phyloP scores from a whole-genome alignment of 2,797 vertebrate species.

The Poecilia wingei region DNA sequence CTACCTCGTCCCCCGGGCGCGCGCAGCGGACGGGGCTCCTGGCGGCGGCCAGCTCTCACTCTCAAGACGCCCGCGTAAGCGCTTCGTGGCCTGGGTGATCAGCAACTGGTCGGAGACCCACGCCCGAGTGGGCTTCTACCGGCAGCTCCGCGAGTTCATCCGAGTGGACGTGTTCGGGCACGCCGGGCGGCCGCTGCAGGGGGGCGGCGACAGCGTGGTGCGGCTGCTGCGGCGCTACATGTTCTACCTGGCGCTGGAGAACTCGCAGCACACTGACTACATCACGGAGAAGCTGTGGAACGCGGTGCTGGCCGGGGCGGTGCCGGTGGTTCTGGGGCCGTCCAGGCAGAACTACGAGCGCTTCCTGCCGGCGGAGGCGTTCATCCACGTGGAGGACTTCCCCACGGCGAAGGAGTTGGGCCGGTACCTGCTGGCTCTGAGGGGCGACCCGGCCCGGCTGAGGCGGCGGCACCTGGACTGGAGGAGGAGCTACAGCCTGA shows the following conservation, averaged over 20 bases:
- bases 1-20: conserved; percentile 70
- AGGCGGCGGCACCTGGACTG: conserved; percentile 86
- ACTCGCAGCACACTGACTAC: conserved; percentile 93
- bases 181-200: conserved; percentile 69
- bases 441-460: conserved; percentile 77
- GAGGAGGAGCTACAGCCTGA: conserved; percentile 83
- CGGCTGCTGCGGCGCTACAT: conserved; percentile 84
- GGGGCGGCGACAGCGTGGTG: conserved; percentile 69
- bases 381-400: conserved; percentile 95
- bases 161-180: conserved; percentile 86
- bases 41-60: not conserved
- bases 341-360: conserved; percentile 89
- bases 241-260: conserved; percentile 96
- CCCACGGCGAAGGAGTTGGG: conserved; percentile 82
- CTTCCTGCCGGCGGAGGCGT: conserved; percentile 88
- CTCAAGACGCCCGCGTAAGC: conserved; percentile 45
- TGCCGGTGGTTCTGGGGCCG: conserved; percentile 92
- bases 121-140: conserved; percentile 85
- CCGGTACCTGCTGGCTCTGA: conserved; percentile 85
- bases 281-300: conserved; percentile 98
- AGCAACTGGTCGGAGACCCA: conserved; percentile 91
- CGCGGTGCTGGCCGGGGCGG: conserved; percentile 83
- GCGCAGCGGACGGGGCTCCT: not conserved
- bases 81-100: conserved; percentile 90
- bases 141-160: conserved; percentile 79